These are phyloP conservation scores for Gobionotothen gibberifrons DNA, from an alignment of 2,797 vertebrate genomes.

Conservation along the genomic window DNA sequence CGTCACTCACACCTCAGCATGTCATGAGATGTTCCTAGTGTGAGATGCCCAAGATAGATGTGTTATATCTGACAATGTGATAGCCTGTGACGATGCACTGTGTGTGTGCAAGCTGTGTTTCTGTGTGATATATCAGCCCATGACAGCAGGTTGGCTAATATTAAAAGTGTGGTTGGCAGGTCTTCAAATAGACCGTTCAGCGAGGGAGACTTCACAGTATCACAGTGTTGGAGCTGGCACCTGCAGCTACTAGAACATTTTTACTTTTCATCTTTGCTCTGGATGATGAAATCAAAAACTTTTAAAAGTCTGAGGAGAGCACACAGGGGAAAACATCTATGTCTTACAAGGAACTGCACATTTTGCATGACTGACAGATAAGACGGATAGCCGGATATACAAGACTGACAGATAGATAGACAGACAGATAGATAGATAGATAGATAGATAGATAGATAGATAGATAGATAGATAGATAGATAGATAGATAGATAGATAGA, in stretches of 20 bases:
- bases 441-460: too few relatives aligned
- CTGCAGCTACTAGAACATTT: conserved; percentile 44
- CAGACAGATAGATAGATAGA: not conserved
- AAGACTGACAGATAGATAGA: not conserved
- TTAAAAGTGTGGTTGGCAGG: conserved; percentile 71
- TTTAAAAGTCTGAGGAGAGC: conserved; percentile 39
- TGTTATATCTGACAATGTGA: conserved; percentile 63
- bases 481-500: not conserved
- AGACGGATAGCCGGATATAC: not conserved
- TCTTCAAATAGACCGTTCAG: conserved; percentile 70
- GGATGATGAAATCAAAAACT: conserved; percentile 45
- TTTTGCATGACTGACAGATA: not conserved
- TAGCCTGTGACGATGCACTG: conserved; percentile 34
- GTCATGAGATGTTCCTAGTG: conserved; percentile 53
- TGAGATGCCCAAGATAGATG: conserved; percentile 71
- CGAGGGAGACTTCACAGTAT: conserved; percentile 58
- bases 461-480: not conserved
- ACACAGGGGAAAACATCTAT: conserved; percentile 5
- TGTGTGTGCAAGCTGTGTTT: conserved; percentile 24
- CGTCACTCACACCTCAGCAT: conserved; percentile 46
- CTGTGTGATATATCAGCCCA: conserved; percentile 57
- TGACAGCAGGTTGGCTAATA: conserved; percentile 70
- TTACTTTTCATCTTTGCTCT: conserved; percentile 36
- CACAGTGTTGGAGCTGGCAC: conserved; percentile 54
- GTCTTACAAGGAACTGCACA: not conserved